phyloP scores from a whole-genome alignment of 2,888 invertebrate species.

The Drosophila emarginata region DNA sequence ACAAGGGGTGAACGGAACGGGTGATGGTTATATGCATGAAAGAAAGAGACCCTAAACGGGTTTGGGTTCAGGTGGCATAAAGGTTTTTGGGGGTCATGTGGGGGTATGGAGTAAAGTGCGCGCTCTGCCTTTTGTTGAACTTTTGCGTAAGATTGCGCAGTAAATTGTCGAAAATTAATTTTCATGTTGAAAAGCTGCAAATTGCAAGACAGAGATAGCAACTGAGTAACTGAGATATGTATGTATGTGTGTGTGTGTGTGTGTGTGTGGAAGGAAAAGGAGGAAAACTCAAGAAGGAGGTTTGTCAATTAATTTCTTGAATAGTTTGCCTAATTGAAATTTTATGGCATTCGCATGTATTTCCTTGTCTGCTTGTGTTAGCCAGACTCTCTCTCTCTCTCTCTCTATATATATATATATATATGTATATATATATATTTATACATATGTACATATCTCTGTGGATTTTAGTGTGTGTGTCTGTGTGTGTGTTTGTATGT shows the following conservation, averaged over 20 bases:
- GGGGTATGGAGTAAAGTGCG: conserved; percentile 38
- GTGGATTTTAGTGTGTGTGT: neutral
- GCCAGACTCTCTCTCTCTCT: neutral
- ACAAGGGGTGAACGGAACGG: conserved; percentile 15
- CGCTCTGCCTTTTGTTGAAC: conserved; percentile 72
- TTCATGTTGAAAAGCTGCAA: conserved; percentile 78
- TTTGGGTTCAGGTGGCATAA: conserved; percentile 25
- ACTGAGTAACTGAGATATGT: conserved; percentile 18
- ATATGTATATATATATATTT: neutral
- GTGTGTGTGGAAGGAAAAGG: conserved; percentile 26
- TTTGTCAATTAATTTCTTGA: conserved; percentile 79
- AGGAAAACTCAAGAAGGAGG: conserved; percentile 55
- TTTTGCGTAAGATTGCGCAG: conserved; percentile 79
- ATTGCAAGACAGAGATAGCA: conserved; percentile 57
- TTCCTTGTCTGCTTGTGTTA: conserved; percentile 42
- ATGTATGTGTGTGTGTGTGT: conserved; percentile 20
- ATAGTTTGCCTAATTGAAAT: conserved; percentile 80
- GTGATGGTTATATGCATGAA: too few species aligned
- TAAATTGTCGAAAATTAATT: conserved; percentile 80
- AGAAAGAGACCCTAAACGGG: neutral
- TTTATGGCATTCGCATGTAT: conserved; percentile 63
- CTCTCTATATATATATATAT: too few species aligned
- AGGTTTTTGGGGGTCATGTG: conserved; percentile 5
- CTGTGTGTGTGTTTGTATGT: neutral
- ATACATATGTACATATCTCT: neutral